Percentiles rank a stretch among this genome's conserved stretches.
Conservation (phyloP, 2,113 vertebrate species). For the Anhinga anhinga region DNA sequence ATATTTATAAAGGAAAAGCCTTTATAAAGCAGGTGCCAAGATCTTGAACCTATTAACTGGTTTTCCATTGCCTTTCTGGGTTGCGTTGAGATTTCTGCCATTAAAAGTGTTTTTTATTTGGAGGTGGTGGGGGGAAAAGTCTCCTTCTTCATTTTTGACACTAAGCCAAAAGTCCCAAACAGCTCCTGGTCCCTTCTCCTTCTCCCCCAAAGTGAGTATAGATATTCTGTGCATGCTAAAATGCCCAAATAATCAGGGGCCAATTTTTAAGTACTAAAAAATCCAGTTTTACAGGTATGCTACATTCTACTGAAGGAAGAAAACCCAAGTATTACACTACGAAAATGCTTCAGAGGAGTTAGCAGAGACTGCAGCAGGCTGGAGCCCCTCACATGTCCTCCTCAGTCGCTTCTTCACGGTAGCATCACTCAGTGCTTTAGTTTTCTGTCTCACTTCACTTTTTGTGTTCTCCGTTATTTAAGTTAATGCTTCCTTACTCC, state of each 20-base stretch:
- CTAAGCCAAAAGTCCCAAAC: not conserved
- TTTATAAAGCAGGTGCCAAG: not conserved
- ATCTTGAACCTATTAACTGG: not conserved
- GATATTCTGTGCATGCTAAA: not conserved
- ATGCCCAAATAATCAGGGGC: not conserved
- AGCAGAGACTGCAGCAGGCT: not conserved
- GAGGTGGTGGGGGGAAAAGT: not conserved
- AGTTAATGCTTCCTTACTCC: not conserved
- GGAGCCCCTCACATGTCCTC: not conserved
- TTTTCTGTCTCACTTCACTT: not conserved
- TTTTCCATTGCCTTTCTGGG: not conserved
- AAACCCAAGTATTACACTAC: not conserved
- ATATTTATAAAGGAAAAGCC: not conserved
- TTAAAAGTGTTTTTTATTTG: not conserved
- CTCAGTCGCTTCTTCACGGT: not conserved
- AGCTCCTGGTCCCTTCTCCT: not conserved
- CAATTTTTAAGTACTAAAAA: not conserved
- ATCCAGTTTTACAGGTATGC: not conserved
- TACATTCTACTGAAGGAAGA: not conserved
- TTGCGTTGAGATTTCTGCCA: not conserved
- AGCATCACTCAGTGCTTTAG: not conserved
- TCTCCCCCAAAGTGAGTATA: not conserved
- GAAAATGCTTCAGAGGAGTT: not conserved
- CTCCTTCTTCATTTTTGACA: not conserved
- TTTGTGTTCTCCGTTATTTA: not conserved